phyloP scores from a whole-genome alignment of 2,797 vertebrate genomes.

The Thaleichthys pacificus region DNA sequence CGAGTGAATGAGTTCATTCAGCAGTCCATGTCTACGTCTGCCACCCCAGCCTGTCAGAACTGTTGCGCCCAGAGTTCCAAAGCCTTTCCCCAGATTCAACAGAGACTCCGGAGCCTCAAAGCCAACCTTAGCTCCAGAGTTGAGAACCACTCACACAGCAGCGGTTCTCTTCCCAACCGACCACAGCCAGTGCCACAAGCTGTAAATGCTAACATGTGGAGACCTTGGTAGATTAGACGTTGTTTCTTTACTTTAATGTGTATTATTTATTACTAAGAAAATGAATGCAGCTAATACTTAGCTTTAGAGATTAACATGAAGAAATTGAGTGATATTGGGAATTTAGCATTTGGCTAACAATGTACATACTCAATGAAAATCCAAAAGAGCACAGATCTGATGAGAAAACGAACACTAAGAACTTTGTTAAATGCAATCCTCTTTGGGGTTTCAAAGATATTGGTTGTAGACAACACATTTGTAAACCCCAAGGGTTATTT shows the following conservation, averaged over 20 bases:
- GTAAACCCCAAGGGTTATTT: constrained; percentile 82
- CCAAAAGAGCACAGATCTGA: constrained; percentile 63
- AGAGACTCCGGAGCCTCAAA: constrained; percentile 59
- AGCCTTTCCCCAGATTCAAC: constrained; percentile 62
- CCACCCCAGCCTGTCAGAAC: constrained; percentile 60
- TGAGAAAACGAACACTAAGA: constrained; percentile 56
- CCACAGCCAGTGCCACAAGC: constrained; percentile 9
- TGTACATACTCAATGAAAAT: constrained; percentile 36
- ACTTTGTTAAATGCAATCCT: constrained; percentile 74
- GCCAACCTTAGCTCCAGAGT: constrained; percentile 33
- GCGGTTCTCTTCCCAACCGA: not conserved
- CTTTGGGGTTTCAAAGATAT: constrained; percentile 76
- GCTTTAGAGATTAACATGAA: constrained; percentile 23
- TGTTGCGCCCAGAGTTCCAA: constrained; percentile 60
- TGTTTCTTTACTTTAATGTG: constrained; percentile 13
- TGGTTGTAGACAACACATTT: constrained; percentile 78
- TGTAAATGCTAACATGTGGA: constrained; percentile 44
- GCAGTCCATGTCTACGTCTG: constrained; percentile 50
- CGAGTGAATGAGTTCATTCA: constrained; percentile 75
- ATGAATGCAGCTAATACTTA: constrained; percentile 6
- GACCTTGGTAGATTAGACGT: constrained; percentile 52
- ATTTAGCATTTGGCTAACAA: constrained; percentile 51
- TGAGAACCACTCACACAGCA: constrained; percentile 18
- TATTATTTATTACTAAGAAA: constrained; percentile 38
- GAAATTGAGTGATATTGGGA: constrained; percentile 21